Evolutionary conservation across 1,140 invertebrate species (phyloP).

Genomic region (Drosophila truncata): DNA sequence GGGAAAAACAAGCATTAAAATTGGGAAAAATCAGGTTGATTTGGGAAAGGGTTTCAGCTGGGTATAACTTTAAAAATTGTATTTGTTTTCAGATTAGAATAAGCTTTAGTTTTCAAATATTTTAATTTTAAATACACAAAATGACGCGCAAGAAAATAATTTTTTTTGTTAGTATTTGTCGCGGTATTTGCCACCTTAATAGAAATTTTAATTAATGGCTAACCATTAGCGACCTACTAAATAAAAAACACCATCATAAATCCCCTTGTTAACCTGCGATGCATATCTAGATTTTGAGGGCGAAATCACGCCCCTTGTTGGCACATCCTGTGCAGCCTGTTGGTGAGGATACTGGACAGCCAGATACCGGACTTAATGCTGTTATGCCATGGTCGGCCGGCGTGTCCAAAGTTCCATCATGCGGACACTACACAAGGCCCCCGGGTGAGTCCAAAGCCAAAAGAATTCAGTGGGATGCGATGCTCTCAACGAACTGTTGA

Average conservation of each 20-base stretch:
- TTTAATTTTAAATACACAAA: neutral
- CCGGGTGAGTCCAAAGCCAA: slow-evolving; percentile 40
- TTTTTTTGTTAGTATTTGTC: neutral
- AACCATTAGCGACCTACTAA: neutral
- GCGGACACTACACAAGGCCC: slow-evolving; percentile 31
- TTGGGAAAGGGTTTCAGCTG: neutral
- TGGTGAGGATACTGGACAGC: slow-evolving; percentile 7
- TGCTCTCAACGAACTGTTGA: slow-evolving; percentile 38
- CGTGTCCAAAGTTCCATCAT: slow-evolving; percentile 20
- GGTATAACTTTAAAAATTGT: neutral
- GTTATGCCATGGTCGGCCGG: slow-evolving; percentile 19
- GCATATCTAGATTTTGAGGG: slow-evolving; percentile 1
- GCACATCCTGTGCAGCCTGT: slow-evolving; percentile 12
- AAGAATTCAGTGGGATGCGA: slow-evolving; percentile 14
- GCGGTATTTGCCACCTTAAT: too few relatives aligned
- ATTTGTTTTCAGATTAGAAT: neutral
- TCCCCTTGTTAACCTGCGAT: neutral
- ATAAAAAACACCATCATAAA: neutral
- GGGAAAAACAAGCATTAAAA: neutral
- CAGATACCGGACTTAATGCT: slow-evolving; percentile 41
- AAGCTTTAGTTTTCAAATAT: too few relatives aligned
- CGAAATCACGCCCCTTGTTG: neutral
- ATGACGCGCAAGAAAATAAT: too few relatives aligned
- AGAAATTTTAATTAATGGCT: neutral
- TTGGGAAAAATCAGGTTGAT: neutral